These are phyloP conservation scores for Geopemphigus sp. DNA, from an alignment of 1,140 invertebrate genomes.

Conservation along the genomic window DNA sequence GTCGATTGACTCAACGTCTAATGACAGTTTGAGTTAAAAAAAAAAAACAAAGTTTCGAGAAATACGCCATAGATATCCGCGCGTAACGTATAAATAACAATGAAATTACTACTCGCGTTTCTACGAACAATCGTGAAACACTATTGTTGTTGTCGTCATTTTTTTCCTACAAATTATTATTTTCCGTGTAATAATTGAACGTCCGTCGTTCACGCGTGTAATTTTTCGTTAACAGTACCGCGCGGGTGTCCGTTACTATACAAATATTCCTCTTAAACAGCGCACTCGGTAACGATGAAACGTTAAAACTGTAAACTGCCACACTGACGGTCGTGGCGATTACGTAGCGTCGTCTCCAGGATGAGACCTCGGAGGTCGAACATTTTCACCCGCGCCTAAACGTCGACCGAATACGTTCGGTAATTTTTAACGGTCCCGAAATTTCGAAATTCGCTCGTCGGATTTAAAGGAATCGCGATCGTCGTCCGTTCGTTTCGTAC, in stretches of 20 bases:
- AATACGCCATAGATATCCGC: not conserved
- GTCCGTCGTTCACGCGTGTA: not conserved
- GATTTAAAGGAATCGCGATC: too few relatives aligned
- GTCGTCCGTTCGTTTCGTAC: too few relatives aligned
- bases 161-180: not conserved
- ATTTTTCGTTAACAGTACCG: not conserved
- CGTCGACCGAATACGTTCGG: too few relatives aligned
- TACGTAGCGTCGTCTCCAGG: too few relatives aligned
- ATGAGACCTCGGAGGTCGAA: not conserved
- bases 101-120: not conserved
- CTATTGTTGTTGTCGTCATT: not conserved
- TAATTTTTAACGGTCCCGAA: too few relatives aligned
- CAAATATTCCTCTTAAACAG: not conserved
- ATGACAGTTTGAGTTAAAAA: not conserved
- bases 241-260: too few relatives aligned
- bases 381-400: not conserved
- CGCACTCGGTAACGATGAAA: not conserved
- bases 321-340: too few relatives aligned
- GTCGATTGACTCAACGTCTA: not conserved
- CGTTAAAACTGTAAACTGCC: too few relatives aligned
- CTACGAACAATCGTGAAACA: not conserved
- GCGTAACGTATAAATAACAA: not conserved
- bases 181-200: not conserved
- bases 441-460: too few relatives aligned
- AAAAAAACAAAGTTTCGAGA: not conserved